These are phyloP conservation scores for Proterorhinus semilunaris DNA, from an alignment of 2,113 vertebrate genomes.

Conservation along the genomic window DNA sequence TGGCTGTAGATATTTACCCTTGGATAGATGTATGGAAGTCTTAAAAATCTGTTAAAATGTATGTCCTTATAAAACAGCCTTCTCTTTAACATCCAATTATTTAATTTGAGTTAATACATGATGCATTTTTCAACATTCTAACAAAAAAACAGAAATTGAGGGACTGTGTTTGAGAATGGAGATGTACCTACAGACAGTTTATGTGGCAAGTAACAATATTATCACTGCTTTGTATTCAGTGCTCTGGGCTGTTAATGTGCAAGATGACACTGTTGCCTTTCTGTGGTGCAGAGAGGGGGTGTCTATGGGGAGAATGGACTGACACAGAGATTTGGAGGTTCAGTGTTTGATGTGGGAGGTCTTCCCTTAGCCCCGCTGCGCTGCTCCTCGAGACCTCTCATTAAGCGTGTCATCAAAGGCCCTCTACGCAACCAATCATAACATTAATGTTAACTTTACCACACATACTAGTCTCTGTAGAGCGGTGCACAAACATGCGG, in stretches of 20 bases:
- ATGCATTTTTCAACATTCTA: neutral
- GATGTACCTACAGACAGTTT: neutral
- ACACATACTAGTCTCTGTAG: slow-evolving; percentile 86
- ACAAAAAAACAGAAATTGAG: neutral
- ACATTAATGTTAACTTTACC: slow-evolving; percentile 96
- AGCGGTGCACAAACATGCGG: slow-evolving; percentile 87
- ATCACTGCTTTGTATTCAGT: slow-evolving; percentile 2
- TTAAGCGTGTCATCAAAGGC: slow-evolving; percentile 99
- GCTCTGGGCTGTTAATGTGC: slow-evolving; percentile 4
- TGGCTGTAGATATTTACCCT: neutral
- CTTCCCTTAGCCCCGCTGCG: slow-evolving; percentile 84
- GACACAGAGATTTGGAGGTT: slow-evolving; percentile 6
- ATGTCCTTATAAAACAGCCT: too few species aligned
- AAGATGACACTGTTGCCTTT: slow-evolving; percentile 10
- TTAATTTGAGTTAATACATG: neutral
- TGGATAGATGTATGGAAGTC: too few species aligned
- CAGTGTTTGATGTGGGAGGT: slow-evolving; percentile 98
- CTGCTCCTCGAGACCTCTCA: slow-evolving; percentile 89
- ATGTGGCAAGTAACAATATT: slow-evolving; percentile 7
- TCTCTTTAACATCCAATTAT: neutral
- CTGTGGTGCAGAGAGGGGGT: neutral
- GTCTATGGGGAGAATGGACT: slow-evolving; percentile 8
- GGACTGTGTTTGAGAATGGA: neutral
- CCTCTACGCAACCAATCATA: slow-evolving; percentile 87
- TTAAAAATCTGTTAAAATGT: too few species aligned